Evolutionary conservation across 2,113 vertebrate species (phyloP), one percentile per base, ranked within the genome.

Genomic region (Gobiocypris rarus): DNA sequence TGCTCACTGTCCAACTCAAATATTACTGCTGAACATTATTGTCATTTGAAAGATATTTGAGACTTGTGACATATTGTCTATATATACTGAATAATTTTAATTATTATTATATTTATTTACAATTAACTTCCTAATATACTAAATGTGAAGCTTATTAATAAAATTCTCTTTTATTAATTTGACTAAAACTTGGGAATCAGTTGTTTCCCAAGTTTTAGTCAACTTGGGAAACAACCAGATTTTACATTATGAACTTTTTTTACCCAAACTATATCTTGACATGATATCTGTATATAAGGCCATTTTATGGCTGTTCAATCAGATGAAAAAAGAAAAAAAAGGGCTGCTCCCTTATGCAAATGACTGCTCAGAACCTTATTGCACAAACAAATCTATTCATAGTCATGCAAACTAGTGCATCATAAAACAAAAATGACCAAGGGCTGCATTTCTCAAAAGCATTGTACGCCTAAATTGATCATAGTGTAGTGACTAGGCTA

Each of bases 321-420:
- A 50, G 63, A 82, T 78, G 31, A 38, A 77, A 38, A 3, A 34
- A 34, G 4, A 31, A 34, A 50, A 50, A 52, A 58, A 69, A 76
- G 63, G 77, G 71, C 50, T 63, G 71, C 76, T 83, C 67, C 52
- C 31, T 34, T 70, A 93, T 94, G 93, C 92, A 94, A 94, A 94
- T 90, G 14, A 24, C 78, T 78, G 69, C 82, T 75, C 79, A 86
- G 56, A 82, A 86, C 56, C 79, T 89, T 81, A 89, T 85, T n/a
- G 69, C 75, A 86, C 87, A 95, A 92, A 90, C 93, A 95, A 95
- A 94, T 93, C 0, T 41, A 89, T 56, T 78, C 87, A 89, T 86
- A 89, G 88, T 70, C 80, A 94, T 92, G 92, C 92, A 95, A 94
- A 94, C 50, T 8, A 38, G 58, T 83, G 74, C 34, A 83, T 75